phyloP scores from a whole-genome alignment of 2,888 invertebrate genomes.

The Caenorhabditis virilis region DNA sequence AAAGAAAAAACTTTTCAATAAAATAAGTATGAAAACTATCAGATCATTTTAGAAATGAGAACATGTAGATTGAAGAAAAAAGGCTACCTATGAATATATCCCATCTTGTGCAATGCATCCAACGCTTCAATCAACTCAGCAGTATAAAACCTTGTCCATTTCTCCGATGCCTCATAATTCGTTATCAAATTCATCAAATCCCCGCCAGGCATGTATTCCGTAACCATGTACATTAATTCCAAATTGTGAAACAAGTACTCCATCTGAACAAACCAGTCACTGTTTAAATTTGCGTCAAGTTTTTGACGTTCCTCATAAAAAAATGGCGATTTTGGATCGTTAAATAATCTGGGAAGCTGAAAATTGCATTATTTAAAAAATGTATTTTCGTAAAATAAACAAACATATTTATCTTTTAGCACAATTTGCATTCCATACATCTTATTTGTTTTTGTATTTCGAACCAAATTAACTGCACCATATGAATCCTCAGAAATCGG shows the following conservation, averaged over 20 bases:
- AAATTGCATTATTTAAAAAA: no score
- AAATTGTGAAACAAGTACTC: conserved; percentile 87
- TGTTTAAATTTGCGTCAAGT: conserved; percentile 99
- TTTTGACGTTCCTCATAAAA: conserved; percentile 99
- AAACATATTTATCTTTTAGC: conserved; percentile 95
- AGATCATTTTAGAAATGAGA: no score
- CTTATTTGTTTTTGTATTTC: conserved; percentile 87
- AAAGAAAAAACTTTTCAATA: no score
- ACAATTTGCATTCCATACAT: conserved; percentile 99
- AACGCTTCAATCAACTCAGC: conserved; percentile 96
- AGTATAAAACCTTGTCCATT: conserved; percentile 97
- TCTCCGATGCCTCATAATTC: conserved; percentile 88
- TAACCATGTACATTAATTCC: conserved; percentile 97
- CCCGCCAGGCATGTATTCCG: conserved; percentile 99
- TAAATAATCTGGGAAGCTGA: no score
- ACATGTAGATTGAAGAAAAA: not conserved
- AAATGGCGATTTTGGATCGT: conserved; percentile 98
- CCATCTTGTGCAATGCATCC: conserved; percentile 97
- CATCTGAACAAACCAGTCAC: conserved; percentile 93
- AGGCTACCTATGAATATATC: conserved; percentile 73
- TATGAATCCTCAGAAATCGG: conserved; percentile 96
- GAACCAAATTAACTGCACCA: conserved; percentile 96
- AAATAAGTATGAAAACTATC: no score
- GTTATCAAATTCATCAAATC: conserved; percentile 98
- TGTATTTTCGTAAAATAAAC: no score